These are phyloP conservation scores for Lutjanus argentimaculatus DNA, from an alignment of 2,797 vertebrate species.

Conservation along the genomic window DNA sequence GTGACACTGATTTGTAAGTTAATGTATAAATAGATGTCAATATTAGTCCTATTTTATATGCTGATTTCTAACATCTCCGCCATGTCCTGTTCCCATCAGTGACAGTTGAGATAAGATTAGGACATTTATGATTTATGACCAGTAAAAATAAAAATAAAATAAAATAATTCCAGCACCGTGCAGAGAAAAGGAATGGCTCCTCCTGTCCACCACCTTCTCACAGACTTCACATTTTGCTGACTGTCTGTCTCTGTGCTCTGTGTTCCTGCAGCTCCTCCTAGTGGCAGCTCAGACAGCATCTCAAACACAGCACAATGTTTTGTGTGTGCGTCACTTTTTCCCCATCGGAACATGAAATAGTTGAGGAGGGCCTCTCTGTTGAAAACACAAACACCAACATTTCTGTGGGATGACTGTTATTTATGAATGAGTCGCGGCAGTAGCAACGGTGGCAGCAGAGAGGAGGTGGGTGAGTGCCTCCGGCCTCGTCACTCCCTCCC, in stretches of 20 bases:
- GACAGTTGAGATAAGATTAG: neutral
- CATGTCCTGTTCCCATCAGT: neutral
- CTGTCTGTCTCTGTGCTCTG: neutral
- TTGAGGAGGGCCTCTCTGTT: neutral
- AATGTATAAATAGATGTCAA: neutral
- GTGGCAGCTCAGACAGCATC: constrained; percentile 32
- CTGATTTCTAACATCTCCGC: neutral
- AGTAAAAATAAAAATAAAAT: neutral
- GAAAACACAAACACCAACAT: constrained; percentile 42
- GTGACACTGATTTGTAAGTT: neutral
- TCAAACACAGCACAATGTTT: neutral
- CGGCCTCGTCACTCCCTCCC: constrained; percentile 15
- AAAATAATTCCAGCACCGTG: neutral
- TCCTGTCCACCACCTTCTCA: neutral
- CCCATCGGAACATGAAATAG: neutral
- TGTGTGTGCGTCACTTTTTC: constrained; percentile 53
- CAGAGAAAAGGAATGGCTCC: neutral
- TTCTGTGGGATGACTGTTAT: constrained; percentile 50
- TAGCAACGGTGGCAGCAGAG: constrained; percentile 1
- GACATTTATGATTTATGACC: neutral
- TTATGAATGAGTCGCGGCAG: constrained; percentile 43
- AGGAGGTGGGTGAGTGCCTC: neutral
- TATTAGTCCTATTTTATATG: neutral
- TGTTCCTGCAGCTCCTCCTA: constrained; percentile 61
- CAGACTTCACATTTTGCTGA: neutral